phyloP scores from a whole-genome alignment of 2,113 vertebrate genomes.

The Hassar affinis region DNA sequence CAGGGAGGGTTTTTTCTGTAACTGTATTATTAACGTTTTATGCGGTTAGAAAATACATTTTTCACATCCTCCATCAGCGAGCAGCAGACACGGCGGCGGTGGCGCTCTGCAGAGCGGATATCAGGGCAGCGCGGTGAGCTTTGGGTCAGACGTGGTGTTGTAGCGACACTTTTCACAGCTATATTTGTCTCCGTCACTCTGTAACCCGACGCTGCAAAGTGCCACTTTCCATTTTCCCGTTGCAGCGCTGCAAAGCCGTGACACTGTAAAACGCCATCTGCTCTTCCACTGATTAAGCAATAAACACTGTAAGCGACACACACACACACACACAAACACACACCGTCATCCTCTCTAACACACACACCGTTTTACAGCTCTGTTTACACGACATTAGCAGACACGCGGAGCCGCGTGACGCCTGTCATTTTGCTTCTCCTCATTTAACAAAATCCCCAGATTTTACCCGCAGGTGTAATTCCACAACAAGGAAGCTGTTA shows the following conservation, averaged over 20 bases:
- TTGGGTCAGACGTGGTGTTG: neutral
- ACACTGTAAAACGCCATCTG: slow-evolving; percentile 39
- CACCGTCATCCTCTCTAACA: neutral
- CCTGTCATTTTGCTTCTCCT: neutral
- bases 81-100: neutral
- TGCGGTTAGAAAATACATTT: neutral
- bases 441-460: neutral
- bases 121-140: neutral
- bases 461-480: neutral
- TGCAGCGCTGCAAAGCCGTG: neutral
- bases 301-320: neutral
- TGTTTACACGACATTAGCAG: neutral
- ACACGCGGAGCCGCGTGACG: neutral
- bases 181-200: slow-evolving; percentile 33
- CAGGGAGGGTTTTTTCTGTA: neutral
- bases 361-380: slow-evolving; percentile 2
- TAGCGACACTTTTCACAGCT: neutral
- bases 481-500: neutral
- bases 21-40: neutral
- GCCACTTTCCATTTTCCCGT: neutral
- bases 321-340: no score
- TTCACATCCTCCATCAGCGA: neutral
- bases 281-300: slow-evolving; percentile 45
- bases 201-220: slow-evolving; percentile 3
- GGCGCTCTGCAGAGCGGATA: no score